A percentile compares a stretch with the other conserved stretches of the same genome.
phyloP scores from a whole-genome alignment of 2,797 vertebrate species.

The Bucorvus abyssinicus region DNA sequence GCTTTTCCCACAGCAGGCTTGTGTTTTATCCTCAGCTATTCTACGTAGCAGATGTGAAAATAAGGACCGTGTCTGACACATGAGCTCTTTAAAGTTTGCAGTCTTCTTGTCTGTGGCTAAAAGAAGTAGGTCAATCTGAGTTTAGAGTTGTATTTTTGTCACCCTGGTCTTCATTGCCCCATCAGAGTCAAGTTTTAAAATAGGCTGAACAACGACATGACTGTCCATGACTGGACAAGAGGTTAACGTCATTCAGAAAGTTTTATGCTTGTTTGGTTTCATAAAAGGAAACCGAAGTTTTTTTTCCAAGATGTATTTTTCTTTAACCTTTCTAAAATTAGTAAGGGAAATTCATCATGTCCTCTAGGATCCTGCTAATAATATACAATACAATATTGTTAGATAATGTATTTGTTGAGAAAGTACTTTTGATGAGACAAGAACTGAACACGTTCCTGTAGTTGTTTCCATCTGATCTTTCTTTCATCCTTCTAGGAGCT shows the following conservation, averaged over 20 bases:
- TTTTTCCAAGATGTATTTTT: background rate
- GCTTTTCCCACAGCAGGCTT: background rate
- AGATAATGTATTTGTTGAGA: background rate
- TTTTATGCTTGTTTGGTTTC: background rate
- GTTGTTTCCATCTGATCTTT: background rate
- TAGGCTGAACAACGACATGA: background rate
- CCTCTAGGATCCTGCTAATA: background rate
- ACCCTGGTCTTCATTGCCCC: background rate
- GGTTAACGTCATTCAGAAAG: background rate
- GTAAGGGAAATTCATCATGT: background rate
- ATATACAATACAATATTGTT: background rate
- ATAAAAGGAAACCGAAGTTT: background rate
- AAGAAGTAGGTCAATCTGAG: background rate
- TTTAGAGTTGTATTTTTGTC: background rate
- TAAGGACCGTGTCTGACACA: background rate
- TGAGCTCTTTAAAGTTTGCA: background rate
- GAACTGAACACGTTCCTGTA: background rate
- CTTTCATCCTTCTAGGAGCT: background rate
- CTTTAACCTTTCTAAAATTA: background rate
- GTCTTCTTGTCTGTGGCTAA: background rate
- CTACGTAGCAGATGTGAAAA: background rate
- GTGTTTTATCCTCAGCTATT: background rate
- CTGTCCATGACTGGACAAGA: background rate
- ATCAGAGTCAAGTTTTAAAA: background rate
- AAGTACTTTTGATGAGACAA: background rate